Conservation (phyloP, 2,113 vertebrate species). For the Callospermophilus lateralis region DNA sequence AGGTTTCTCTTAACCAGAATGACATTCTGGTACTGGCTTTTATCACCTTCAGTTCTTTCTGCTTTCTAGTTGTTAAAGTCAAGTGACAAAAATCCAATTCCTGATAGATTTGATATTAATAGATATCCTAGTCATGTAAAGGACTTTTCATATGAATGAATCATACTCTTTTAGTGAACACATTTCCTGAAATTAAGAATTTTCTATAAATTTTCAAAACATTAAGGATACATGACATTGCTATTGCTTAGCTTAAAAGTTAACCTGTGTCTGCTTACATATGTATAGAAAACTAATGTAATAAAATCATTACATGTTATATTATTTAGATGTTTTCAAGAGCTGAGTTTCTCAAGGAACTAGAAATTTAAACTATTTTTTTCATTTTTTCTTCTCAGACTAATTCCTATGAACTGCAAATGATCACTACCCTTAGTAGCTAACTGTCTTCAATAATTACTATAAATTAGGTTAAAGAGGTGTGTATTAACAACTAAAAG, state of each 20-base stretch:
- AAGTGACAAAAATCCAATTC: neutral
- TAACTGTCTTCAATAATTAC: slow-evolving; percentile 34
- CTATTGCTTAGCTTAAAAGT: slow-evolving; percentile 43
- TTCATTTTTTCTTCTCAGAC: neutral
- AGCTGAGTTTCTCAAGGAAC: neutral
- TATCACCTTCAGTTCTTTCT: neutral
- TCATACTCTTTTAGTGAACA: neutral
- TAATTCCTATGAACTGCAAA: neutral
- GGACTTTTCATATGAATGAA: neutral
- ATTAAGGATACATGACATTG: neutral
- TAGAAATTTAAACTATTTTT: slow-evolving; percentile 39
- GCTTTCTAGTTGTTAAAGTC: neutral
- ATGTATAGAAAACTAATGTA: slow-evolving; percentile 48
- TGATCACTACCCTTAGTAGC: neutral
- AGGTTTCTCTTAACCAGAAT: neutral
- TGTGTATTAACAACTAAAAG: slow-evolving; percentile 41
- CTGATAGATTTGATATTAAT: neutral
- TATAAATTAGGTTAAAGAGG: neutral
- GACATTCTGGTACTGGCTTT: neutral
- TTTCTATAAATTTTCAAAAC: neutral
- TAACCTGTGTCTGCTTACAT: neutral
- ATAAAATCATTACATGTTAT: neutral
- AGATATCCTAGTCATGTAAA: neutral
- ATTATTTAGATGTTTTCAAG: slow-evolving; percentile 5
- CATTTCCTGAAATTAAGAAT: neutral